Conservation (phyloP, 2,888 invertebrate genomes). For the Philaethria dido region DNA sequence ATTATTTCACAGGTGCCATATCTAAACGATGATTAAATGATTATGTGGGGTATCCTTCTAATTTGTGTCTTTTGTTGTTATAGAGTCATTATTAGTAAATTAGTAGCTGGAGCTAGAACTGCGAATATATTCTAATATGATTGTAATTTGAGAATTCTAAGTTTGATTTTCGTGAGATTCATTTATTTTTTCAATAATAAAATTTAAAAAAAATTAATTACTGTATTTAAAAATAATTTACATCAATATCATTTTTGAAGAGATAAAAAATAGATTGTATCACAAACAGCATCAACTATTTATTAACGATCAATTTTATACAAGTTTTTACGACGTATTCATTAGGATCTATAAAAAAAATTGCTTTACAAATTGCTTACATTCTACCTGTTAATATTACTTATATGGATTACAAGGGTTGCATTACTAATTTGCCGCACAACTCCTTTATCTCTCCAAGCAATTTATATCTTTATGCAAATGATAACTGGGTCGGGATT, state of each 20-base stretch:
- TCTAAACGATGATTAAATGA: constrained; percentile 13
- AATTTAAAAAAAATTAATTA: no score
- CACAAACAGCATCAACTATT: neutral
- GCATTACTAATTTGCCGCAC: constrained; percentile 48
- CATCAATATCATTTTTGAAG: no score
- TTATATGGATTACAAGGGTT: constrained; percentile 46
- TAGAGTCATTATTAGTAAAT: neutral
- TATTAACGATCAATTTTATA: neutral
- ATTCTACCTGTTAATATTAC: constrained; percentile 28
- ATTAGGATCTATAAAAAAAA: neutral
- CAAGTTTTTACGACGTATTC: neutral
- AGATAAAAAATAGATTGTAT: neutral
- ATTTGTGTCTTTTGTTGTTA: constrained; percentile 10
- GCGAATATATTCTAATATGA: neutral
- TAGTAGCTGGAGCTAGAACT: neutral
- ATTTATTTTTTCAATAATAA: neutral
- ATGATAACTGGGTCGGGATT: constrained; percentile 40
- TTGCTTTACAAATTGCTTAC: neutral
- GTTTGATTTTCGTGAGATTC: neutral
- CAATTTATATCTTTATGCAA: constrained; percentile 36
- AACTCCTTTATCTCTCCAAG: constrained; percentile 32
- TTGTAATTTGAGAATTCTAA: neutral
- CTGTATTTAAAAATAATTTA: no score
- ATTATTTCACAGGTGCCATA: constrained; percentile 31
- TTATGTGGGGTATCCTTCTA: constrained; percentile 2